These are phyloP conservation scores for Melinaea menophilus DNA, from an alignment of 2,888 invertebrate species.

Conservation along the genomic window DNA sequence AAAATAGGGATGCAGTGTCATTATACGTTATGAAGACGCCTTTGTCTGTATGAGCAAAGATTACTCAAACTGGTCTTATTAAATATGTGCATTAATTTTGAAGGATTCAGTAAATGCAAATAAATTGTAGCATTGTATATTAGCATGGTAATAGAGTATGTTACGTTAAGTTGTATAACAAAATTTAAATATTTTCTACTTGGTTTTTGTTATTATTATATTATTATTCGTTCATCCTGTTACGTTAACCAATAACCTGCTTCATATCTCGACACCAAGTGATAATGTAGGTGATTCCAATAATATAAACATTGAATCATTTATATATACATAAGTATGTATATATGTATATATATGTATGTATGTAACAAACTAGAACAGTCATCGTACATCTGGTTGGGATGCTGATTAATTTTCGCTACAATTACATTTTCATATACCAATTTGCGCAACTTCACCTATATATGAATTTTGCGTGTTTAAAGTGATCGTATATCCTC, in stretches of 20 bases:
- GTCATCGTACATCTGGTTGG: slow-evolving; percentile 1
- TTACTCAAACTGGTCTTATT: slow-evolving; percentile 47
- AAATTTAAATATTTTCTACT: slow-evolving; percentile 12
- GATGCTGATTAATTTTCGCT: background rate
- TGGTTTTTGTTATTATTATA: background rate
- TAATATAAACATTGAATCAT: slow-evolving; percentile 6
- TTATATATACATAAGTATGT: background rate
- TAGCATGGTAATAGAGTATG: slow-evolving; percentile 48
- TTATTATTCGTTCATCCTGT: background rate
- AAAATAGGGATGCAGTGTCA: slow-evolving; percentile 34
- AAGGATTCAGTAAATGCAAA: slow-evolving; percentile 43
- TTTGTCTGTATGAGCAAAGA: slow-evolving; percentile 40
- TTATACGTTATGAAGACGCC: slow-evolving; percentile 38
- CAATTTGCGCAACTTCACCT: background rate
- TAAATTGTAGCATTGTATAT: slow-evolving; percentile 45
- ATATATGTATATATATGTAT: background rate
- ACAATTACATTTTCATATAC: background rate
- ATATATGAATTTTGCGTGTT: too few relatives aligned
- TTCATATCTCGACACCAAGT: background rate
- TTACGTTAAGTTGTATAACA: slow-evolving; percentile 41
- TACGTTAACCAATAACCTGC: background rate
- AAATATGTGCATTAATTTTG: slow-evolving; percentile 52
- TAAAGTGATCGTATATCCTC: too few relatives aligned
- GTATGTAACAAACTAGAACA: background rate
- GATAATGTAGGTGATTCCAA: background rate